A percentile compares a stretch with the other conserved stretches of the same genome.
Conservation (phyloP, 2,113 vertebrate species). For the Brachionichthys hirsutus region DNA sequence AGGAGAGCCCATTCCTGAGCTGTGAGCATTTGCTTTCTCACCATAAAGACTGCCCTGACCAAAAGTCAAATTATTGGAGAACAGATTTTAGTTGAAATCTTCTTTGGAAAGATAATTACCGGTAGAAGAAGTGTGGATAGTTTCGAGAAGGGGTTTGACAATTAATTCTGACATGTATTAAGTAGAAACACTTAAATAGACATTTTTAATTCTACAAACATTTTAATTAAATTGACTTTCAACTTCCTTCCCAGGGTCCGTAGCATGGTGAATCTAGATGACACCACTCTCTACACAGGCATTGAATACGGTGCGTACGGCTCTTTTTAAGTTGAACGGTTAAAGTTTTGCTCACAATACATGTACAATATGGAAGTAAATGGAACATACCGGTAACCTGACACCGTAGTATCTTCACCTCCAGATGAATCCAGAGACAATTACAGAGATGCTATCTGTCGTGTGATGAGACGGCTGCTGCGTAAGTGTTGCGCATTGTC, state of each 20-base stretch:
- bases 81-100: too few relatives aligned
- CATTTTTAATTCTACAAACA: background rate
- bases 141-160: too few relatives aligned
- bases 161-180: too few relatives aligned
- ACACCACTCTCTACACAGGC: conserved; percentile 89
- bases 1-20: conserved; percentile 86
- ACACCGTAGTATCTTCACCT: conserved; percentile 20
- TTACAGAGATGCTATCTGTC: conserved; percentile 88
- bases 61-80: too few relatives aligned
- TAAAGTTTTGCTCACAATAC: background rate
- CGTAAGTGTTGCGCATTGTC: conserved; percentile 81
- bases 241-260: conserved; percentile 79
- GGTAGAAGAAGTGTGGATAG: too few relatives aligned
- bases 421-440: conserved; percentile 87
- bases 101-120: too few relatives aligned
- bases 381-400: background rate
- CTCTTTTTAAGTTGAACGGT: conserved; percentile 12
- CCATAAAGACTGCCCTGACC: too few relatives aligned
- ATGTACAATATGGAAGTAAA: background rate
- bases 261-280: conserved; percentile 89
- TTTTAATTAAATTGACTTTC: background rate
- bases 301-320: conserved; percentile 84
- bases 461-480: conserved; percentile 87
- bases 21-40: conserved; percentile 78
- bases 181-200: too few relatives aligned